These are phyloP conservation scores for Thripadectes ignobilis DNA, from an alignment of 2,797 vertebrate species.

Conservation along the genomic window DNA sequence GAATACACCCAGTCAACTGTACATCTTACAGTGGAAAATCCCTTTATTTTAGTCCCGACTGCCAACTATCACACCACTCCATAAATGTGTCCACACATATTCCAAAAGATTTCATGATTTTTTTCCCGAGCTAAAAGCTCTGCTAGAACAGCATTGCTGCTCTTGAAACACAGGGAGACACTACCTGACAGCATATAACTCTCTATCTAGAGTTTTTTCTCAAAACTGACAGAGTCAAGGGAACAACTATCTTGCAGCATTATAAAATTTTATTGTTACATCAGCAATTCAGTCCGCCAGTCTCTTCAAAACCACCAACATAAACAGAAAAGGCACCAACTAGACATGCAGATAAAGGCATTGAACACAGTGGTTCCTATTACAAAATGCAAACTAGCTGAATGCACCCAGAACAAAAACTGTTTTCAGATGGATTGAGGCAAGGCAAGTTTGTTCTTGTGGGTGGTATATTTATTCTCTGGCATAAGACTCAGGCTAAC, in stretches of 20 bases:
- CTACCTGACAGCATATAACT: neutral
- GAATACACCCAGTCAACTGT: neutral
- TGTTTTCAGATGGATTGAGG: neutral
- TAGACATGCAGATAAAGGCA: neutral
- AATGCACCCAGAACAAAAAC: neutral
- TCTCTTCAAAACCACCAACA: neutral
- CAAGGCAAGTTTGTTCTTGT: neutral
- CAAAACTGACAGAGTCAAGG: neutral
- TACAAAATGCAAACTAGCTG: neutral
- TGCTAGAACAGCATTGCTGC: neutral
- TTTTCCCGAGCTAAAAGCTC: neutral
- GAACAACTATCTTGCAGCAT: neutral
- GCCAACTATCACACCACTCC: neutral
- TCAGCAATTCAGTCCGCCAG: neutral
- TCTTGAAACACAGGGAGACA: rapidly evolving
- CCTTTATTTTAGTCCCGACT: neutral
- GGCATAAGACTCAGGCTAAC: neutral
- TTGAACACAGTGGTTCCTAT: neutral
- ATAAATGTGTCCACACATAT: neutral
- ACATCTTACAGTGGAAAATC: neutral
- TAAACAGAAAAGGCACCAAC: neutral
- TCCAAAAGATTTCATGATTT: neutral
- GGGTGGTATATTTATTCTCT: neutral
- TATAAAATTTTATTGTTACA: neutral
- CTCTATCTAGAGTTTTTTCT: neutral